Evolutionary conservation across 2,113 vertebrate species (phyloP).

Genomic region (Pontoporia blainvillei): DNA sequence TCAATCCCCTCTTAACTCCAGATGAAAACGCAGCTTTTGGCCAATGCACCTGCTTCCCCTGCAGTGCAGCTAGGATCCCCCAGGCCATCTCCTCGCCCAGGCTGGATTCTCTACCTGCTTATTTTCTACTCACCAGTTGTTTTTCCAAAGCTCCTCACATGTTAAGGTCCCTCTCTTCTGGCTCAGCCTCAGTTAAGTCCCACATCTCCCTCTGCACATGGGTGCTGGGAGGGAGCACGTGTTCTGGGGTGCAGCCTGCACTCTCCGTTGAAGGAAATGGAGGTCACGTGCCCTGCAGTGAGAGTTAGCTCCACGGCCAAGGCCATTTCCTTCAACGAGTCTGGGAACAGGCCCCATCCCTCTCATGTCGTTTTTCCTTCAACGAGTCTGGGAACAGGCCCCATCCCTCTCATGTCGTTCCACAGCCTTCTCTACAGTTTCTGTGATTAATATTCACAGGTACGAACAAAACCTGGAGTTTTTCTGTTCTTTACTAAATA

Average conservation of each 20-base stretch:
- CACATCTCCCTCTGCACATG: neutral
- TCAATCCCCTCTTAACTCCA: too few species aligned
- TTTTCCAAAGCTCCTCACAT: neutral
- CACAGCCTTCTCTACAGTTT: neutral
- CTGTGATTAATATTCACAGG: neutral
- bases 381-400: neutral
- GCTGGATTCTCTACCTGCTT: neutral
- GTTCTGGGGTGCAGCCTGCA: rapidly evolving
- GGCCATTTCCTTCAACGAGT: rapidly evolving
- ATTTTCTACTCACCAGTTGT: neutral
- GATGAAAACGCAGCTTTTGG: neutral
- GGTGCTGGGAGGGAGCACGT: rapidly evolving
- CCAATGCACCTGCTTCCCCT: rapidly evolving
- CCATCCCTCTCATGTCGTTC: neutral
- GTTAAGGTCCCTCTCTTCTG: neutral
- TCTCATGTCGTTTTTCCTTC: neutral
- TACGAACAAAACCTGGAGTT: neutral
- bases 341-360: neutral
- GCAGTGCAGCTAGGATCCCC: rapidly evolving
- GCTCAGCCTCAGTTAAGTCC: neutral
- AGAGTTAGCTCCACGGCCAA: rapidly evolving
- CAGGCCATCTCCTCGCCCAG: neutral
- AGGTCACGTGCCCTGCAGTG: neutral
- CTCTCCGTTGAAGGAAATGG: neutral
- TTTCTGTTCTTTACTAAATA: constrained; percentile 62